Base-by-base conservation (phyloP, 2,113 vertebrate genomes). In the Menidia beryllina region DNA sequence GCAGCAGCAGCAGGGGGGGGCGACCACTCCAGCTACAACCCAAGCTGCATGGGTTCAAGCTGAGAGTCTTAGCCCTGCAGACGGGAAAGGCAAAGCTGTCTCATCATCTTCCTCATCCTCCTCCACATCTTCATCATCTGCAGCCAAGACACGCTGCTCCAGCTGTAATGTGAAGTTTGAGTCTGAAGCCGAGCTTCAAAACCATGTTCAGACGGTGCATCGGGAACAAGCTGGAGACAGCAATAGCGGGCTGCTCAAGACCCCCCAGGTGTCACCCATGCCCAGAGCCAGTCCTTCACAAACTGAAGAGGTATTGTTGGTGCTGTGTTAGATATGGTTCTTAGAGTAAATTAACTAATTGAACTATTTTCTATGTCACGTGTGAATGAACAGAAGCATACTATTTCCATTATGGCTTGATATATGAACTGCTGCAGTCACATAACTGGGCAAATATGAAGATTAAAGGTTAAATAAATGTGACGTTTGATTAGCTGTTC, bases 121-220 rank as follows among this genome's bases (percentile, higher is more conserved):
- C 26, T 94, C 92, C 23, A 91, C 92, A 5, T 89, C 87, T 21
- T 94, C 93, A 17, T 86, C 63, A 1, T 87, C 88, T 1, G 86
- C 82, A 38, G 75, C 88, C 88, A 98, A 98, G 93, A 98, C 96
- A 3, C 94, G 98, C 72, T 99, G 98, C 90, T 95, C 97, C 55
- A 97, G 95, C 92, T 99, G 98, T 93, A 98, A 96, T 68, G 98
- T 99, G 79, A 99, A 99, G 91, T 99, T 99, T 85, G 98, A 99
- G 93, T 96, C 96, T 1, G 97, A 99, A 86, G 94, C 91, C 7
- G 98, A 99, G 92, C 93, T 99, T 83, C 97, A 98, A 92, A 96
- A 95, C 82, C 98, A 99, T 71, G 89, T 97, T 84, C 96, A 96
- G 90, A 94, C 95, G 19, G 93, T 98, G 82, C 98, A 99, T 88